A percentile compares a stretch with the other conserved stretches of the same genome.
Evolutionary conservation across 2,113 vertebrate genomes (phyloP).

Genomic region (Varanus komodoensis): DNA sequence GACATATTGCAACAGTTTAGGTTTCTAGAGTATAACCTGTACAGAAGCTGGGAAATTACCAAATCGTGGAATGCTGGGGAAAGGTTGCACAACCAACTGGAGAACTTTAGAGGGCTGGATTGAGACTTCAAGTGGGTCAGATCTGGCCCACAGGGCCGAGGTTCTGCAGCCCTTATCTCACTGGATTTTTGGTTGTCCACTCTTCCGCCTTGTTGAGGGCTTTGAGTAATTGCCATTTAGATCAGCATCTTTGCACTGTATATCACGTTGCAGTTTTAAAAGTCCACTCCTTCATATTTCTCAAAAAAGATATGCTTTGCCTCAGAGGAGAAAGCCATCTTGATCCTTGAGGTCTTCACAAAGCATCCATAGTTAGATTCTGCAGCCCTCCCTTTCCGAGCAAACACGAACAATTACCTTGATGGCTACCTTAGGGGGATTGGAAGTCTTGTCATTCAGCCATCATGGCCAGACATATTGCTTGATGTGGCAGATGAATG

Average conservation of each 20-base stretch:
- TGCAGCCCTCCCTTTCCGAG: slow-evolving; percentile 31
- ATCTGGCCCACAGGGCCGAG: no score
- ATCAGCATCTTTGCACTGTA: not conserved
- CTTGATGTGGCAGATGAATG: slow-evolving; percentile 65
- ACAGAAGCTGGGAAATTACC: no score
- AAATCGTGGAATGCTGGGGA: no score
- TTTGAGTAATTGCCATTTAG: not conserved
- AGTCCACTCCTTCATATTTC: slow-evolving; percentile 21
- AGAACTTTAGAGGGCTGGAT: no score
- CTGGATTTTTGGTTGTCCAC: not conserved
- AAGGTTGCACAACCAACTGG: no score
- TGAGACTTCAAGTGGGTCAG: no score
- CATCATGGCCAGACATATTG: not conserved
- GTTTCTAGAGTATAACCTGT: no score
- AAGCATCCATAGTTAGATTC: slow-evolving; percentile 40
- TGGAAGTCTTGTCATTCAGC: slow-evolving; percentile 49
- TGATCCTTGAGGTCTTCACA: slow-evolving; percentile 54
- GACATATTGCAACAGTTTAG: no score
- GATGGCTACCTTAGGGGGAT: slow-evolving; percentile 40
- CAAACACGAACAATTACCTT: slow-evolving; percentile 62
- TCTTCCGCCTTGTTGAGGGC: not conserved
- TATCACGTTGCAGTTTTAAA: slow-evolving; percentile 2
- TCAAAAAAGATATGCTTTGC: slow-evolving; percentile 42
- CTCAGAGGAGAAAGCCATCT: not conserved
- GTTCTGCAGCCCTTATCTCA: no score